A percentile compares a stretch with the other conserved stretches of the same genome.
Evolutionary conservation across 2,113 vertebrate species (phyloP).

Genomic region (Rhynchomys soricoides): DNA sequence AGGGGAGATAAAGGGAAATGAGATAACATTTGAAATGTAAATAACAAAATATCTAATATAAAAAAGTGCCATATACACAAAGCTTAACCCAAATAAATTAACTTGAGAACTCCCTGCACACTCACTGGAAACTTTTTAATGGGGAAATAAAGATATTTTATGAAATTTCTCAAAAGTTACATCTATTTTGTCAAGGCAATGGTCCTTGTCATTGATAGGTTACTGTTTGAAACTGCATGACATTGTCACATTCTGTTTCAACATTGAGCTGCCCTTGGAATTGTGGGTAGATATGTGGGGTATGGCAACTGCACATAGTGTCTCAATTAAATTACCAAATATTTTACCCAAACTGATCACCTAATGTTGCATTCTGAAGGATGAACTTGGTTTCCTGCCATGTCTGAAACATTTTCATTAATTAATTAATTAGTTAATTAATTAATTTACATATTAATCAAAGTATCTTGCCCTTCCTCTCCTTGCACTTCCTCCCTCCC

Average conservation of each 20-base stretch:
- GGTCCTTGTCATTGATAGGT: conserved; percentile 15
- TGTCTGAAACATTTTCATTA: conserved; percentile 64
- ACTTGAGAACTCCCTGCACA: not conserved
- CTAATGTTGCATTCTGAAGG: conserved; percentile 68
- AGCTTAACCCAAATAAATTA: conserved; percentile 25
- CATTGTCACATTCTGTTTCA: conserved; percentile 40
- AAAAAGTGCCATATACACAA: not conserved
- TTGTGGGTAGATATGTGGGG: conserved; percentile 39
- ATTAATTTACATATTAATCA: not conserved
- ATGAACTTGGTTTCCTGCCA: conserved; percentile 60
- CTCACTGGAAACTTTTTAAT: conserved; percentile 33
- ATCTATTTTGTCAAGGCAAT: conserved; percentile 7
- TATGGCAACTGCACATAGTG: not conserved
- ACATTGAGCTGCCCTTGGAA: conserved; percentile 46
- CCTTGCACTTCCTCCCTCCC: not conserved
- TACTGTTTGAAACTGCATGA: not conserved
- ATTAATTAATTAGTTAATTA: not conserved
- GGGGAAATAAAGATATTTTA: conserved; percentile 30
- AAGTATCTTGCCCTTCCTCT: not conserved
- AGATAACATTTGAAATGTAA: too few species aligned
- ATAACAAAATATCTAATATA: too few species aligned
- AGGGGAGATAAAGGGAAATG: too few species aligned
- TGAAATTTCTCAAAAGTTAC: conserved; percentile 49
- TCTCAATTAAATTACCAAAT: conserved; percentile 77
- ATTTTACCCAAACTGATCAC: conserved; percentile 47